Evolutionary conservation across 2,888 invertebrate genomes (phyloP).

Genomic region (Apodemia hepburni): DNA sequence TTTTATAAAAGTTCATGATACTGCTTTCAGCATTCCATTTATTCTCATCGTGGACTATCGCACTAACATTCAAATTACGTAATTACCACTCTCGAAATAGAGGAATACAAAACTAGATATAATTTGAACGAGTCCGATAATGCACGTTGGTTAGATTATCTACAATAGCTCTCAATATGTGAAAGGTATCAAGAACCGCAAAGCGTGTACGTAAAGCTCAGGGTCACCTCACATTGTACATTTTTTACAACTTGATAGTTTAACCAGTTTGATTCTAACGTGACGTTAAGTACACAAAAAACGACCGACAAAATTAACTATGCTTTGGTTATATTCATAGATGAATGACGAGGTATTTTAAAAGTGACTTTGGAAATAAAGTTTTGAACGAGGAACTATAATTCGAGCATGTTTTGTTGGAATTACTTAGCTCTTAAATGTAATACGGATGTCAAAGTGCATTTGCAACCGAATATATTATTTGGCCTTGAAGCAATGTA

Average conservation of each 20-base stretch:
- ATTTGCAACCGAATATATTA: background rate
- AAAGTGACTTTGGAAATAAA: constrained; percentile 3
- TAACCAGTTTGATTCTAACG: constrained; percentile 4
- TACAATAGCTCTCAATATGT: constrained; percentile 16
- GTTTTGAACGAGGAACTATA: constrained; percentile 9
- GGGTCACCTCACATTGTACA: constrained; percentile 16
- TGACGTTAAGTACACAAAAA: constrained; percentile 11
- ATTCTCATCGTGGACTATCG: background rate
- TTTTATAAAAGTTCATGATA: constrained; percentile 23
- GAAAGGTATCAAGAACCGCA: constrained; percentile 26
- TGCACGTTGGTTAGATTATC: constrained; percentile 8
- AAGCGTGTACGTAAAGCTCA: constrained; percentile 22
- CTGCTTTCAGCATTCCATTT: constrained; percentile 8
- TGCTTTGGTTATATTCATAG: constrained; percentile 27
- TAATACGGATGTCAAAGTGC: constrained; percentile 2
- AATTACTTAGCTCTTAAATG: background rate
- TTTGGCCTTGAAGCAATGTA: constrained; percentile 1
- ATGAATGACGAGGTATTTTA: constrained; percentile 2
- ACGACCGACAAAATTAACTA: constrained; percentile 15
- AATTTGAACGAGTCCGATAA: constrained; percentile 8
- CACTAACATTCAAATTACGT: constrained; percentile 16
- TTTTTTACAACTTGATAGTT: constrained; percentile 16
- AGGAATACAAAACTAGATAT: constrained; percentile 15
- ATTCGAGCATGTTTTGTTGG: background rate
- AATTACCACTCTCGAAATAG: constrained; percentile 11